A percentile compares a stretch with the other conserved stretches of the same genome.
Evolutionary conservation across 2,797 vertebrate genomes (phyloP).

Genomic region (Molothrus aeneus): DNA sequence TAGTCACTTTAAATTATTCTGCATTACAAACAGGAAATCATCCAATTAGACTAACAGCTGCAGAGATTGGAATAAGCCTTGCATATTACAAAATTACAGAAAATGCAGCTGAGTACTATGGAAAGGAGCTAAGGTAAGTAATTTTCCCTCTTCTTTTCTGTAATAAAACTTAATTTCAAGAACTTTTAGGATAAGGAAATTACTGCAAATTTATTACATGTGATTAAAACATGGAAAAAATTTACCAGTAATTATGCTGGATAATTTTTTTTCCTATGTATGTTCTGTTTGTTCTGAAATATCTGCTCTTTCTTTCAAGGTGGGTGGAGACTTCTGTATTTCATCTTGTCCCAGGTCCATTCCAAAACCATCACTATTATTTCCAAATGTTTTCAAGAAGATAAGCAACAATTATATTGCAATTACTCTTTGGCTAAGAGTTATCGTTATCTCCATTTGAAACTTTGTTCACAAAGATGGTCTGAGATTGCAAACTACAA

Average conservation of each 20-base stretch:
- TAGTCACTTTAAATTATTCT: conserved; percentile 73
- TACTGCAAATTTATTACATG: background rate
- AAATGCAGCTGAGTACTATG: conserved; percentile 35
- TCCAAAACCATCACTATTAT: background rate
- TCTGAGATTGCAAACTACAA: background rate
- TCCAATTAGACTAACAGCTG: conserved; percentile 70
- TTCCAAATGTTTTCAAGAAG: background rate
- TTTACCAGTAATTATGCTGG: background rate
- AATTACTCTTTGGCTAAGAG: background rate
- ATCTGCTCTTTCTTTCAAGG: background rate
- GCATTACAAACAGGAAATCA: conserved; percentile 75
- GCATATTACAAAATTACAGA: conserved; percentile 53
- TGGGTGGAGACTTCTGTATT: background rate
- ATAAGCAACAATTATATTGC: background rate
- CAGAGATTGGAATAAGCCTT: conserved; percentile 53
- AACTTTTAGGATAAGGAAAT: background rate
- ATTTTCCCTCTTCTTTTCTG: background rate
- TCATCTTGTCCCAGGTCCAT: background rate
- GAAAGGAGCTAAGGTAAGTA: conserved; percentile 11
- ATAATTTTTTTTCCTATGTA: background rate
- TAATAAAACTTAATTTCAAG: conserved; percentile 37
- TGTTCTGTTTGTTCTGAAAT: background rate
- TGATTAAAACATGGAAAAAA: background rate
- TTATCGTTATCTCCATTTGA: background rate
- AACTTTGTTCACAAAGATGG: background rate